Conservation (phyloP, 2,797 vertebrate genomes). For the Uromys caudimaculatus region DNA sequence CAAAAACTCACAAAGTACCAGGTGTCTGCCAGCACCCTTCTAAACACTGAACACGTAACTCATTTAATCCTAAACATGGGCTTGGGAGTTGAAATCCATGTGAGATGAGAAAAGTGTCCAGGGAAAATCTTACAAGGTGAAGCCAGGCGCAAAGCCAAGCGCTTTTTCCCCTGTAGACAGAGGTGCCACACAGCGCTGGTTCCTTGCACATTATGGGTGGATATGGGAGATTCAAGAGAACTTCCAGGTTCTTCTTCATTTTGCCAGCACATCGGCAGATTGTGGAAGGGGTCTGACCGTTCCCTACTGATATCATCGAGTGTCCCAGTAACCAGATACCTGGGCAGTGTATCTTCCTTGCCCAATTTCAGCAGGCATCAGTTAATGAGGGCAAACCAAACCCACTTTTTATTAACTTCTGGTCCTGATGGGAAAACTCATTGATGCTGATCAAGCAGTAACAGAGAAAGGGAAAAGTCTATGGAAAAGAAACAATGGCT, state of each 20-base stretch:
- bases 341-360: neutral
- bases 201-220: neutral
- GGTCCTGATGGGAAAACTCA: neutral
- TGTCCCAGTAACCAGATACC: neutral
- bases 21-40: neutral
- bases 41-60: neutral
- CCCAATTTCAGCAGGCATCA: neutral
- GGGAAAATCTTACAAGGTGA: neutral
- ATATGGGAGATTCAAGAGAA: neutral
- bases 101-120: neutral
- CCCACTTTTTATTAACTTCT: neutral
- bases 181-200: neutral
- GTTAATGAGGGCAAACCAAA: neutral
- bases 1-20: neutral
- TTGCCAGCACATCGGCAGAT: neutral
- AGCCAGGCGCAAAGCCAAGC: neutral
- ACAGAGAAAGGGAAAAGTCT: neutral
- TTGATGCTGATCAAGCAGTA: neutral
- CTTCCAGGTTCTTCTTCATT: neutral
- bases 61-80: neutral
- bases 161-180: neutral
- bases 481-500: neutral
- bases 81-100: neutral
- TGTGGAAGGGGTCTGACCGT: rapidly evolving
- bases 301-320: neutral